Conservation (phyloP, 2,797 vertebrate genomes). For the Eospalax fontanierii region DNA sequence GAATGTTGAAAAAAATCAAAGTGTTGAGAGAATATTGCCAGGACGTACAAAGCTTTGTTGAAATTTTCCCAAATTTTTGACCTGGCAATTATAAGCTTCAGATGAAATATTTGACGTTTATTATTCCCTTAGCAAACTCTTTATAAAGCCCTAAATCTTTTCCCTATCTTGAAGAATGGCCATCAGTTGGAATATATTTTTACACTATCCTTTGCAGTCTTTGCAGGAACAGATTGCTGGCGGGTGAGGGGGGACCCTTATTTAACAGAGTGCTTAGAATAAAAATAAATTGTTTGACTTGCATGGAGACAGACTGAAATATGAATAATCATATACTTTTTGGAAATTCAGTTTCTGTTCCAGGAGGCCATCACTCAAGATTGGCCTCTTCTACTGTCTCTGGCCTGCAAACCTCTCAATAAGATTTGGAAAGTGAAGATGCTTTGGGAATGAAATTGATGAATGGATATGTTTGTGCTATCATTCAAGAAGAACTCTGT, state of each 20-base stretch:
- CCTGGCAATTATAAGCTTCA: slow-evolving; percentile 43
- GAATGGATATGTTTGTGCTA: neutral
- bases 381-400: neutral
- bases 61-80: slow-evolving; percentile 41
- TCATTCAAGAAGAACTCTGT: slow-evolving; percentile 12
- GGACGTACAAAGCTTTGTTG: neutral
- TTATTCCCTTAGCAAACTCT: slow-evolving; percentile 50
- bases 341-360: slow-evolving; percentile 63
- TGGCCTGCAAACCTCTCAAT: neutral
- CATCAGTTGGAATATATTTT: slow-evolving; percentile 27
- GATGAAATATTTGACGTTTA: slow-evolving; percentile 1
- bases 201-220: slow-evolving; percentile 48
- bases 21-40: neutral
- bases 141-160: neutral
- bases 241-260: neutral
- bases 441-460: slow-evolving; percentile 1
- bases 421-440: slow-evolving; percentile 21
- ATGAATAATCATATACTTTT: slow-evolving; percentile 10
- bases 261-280: slow-evolving; percentile 55
- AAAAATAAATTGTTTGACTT: slow-evolving; percentile 65
- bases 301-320: slow-evolving; percentile 62
- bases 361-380: neutral
- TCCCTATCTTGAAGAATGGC: neutral
- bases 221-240: slow-evolving; percentile 10
- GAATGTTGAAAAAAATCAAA: neutral